Percentiles rank a stretch among this genome's conserved stretches.
Conservation (phyloP, 2,113 vertebrate genomes). For the Xiphorhynchus elegans region DNA sequence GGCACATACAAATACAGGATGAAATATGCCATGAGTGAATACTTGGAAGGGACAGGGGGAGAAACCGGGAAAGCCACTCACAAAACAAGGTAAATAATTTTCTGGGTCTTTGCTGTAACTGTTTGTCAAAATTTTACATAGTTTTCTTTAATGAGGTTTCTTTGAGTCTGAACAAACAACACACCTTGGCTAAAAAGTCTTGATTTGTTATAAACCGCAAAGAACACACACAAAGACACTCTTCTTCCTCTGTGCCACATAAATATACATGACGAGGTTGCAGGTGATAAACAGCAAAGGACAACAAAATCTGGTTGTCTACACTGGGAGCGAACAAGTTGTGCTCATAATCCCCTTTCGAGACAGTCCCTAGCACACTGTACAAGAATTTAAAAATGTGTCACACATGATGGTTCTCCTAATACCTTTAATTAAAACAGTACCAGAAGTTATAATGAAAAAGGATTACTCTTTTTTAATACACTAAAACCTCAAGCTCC, state of each 20-base stretch:
- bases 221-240: not conserved
- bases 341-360: not conserved
- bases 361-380: not conserved
- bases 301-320: not conserved
- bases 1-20: not conserved
- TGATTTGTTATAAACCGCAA: not conserved
- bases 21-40: not conserved
- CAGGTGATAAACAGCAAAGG: not conserved
- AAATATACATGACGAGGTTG: not conserved
- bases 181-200: not conserved
- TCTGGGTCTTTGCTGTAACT: not conserved
- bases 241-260: not conserved
- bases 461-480: constrained; percentile 39
- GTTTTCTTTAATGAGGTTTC: not conserved
- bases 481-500: constrained; percentile 20
- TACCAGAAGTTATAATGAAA: constrained; percentile 57
- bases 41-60: not conserved
- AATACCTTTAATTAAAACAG: constrained; percentile 65
- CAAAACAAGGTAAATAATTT: not conserved
- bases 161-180: not conserved
- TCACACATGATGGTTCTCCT: not conserved
- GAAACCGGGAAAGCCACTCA: not conserved
- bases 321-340: not conserved
- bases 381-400: not conserved
- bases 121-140: not conserved